Evolutionary conservation across 1,140 invertebrate genomes (phyloP), one percentile per base, ranked within the genome.

Genomic region (Sesamia nonagrioides): DNA sequence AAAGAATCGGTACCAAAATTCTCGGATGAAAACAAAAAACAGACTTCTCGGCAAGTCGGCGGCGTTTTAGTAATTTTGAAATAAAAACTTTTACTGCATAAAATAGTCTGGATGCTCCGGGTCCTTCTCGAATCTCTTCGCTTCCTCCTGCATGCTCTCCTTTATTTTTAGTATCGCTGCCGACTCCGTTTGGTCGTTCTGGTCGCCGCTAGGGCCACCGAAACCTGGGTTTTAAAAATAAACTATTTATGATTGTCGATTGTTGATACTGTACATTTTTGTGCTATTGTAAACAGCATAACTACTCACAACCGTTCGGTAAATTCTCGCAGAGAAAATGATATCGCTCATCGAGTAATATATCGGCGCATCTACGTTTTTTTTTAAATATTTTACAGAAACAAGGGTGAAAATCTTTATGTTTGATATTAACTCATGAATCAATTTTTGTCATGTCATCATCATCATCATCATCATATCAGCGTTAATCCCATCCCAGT

Each of bases 131-230:
- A 99, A 99, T 95, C 98, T 97, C 96, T 99, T 99, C 92, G 99
- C 99, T 96, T 99, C 99, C 96, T 99, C 99, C 96, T 99, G 99
- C 99, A 99, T 99, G 96, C 98, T 99, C 96, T 99, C 99, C 97
- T 99, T 99, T 95, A 99, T 99, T 97, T 99, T 99, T 95, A 99
- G 96, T 95, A 99, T 99, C 96, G 99, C 99, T 92, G 98, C 99
- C 88, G 98, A 99, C 96, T 99, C 99, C 90, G 97, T 99, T 96
- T 99, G 98, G 96, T 99, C 98, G 97, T 98, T 97, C 94, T 95
- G 95, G 82, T 95, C 94, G 82, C 93, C 94, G 82, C 95, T 95
- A 42, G 95, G 95, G 77, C 95, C 95, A 77, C 94, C 95, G 86
- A 95, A 95, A 90, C 94, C 95, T 90, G 86, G n/a, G 56, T 66